Evolutionary conservation across 1,140 invertebrate genomes (phyloP).

Genomic region (Chymomyza costata): DNA sequence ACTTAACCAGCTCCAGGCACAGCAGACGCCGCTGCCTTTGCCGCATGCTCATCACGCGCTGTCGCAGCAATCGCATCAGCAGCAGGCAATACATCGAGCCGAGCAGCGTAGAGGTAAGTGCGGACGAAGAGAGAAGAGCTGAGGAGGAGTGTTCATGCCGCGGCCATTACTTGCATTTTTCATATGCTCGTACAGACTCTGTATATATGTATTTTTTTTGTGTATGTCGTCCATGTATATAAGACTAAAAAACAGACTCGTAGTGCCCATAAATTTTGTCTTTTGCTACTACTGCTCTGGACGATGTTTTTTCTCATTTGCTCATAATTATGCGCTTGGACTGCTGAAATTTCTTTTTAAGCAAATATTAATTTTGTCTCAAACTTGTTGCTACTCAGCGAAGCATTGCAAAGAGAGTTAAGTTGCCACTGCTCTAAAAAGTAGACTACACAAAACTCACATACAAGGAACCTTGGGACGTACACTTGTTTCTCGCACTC

Average conservation of each 20-base stretch:
- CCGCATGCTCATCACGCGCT: slow-evolving; percentile 56
- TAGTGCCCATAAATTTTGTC: slow-evolving; percentile 8
- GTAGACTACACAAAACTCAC: too few species aligned
- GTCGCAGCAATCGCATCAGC: slow-evolving; percentile 63
- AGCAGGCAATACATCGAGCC: slow-evolving; percentile 61
- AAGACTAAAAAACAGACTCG: neutral
- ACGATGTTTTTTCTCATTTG: neutral
- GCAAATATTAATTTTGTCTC: neutral
- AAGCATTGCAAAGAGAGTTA: too few species aligned
- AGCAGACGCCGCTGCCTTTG: slow-evolving; percentile 27
- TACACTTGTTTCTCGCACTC: too few species aligned
- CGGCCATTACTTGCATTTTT: too few species aligned
- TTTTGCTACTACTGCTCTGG: slow-evolving; percentile 16
- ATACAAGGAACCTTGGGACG: too few species aligned
- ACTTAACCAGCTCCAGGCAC: slow-evolving; percentile 20
- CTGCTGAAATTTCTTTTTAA: slow-evolving; percentile 3
- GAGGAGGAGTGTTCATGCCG: too few species aligned
- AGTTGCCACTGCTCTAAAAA: slow-evolving; percentile 19
- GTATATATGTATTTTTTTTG: slow-evolving; percentile 5
- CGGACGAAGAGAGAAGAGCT: neutral
- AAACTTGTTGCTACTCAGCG: slow-evolving; percentile 36
- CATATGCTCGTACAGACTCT: neutral
- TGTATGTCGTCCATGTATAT: slow-evolving; percentile 4
- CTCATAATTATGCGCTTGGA: slow-evolving; percentile 4
- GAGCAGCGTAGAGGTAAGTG: slow-evolving; percentile 59